Conservation (phyloP, 2,888 invertebrate genomes). For the Cotesia congregata region DNA sequence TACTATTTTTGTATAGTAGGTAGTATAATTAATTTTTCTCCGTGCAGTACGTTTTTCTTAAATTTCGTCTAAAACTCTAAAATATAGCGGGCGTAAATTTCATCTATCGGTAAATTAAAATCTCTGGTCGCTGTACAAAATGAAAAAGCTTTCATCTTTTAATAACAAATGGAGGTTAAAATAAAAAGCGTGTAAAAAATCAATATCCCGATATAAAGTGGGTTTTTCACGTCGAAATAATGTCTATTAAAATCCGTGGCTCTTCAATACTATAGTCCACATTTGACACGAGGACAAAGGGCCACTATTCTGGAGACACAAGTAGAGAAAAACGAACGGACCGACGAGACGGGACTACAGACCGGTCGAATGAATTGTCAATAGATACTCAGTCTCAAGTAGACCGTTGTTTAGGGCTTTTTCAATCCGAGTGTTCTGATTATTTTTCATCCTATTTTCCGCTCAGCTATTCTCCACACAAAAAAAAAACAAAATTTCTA, state of each 20-base stretch:
- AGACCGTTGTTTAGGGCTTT: constrained; percentile 12
- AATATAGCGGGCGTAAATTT: background rate
- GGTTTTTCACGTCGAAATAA: background rate
- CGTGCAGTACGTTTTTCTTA: no score
- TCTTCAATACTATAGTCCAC: background rate
- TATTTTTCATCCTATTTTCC: constrained; percentile 9
- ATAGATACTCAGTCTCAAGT: constrained; percentile 20
- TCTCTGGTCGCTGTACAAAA: background rate
- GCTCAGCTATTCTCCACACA: background rate
- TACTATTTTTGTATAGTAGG: no score
- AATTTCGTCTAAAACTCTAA: no score
- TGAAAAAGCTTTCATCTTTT: background rate
- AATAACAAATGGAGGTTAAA: background rate
- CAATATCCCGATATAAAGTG: background rate
- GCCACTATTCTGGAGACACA: constrained; percentile 1
- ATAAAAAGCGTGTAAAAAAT: background rate
- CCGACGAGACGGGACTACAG: no score
- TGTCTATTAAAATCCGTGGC: background rate
- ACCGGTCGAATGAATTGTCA: constrained; percentile 11
- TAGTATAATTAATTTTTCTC: no score
- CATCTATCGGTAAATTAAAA: background rate
- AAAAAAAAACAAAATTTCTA: background rate
- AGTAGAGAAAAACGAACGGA: background rate
- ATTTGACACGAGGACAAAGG: background rate
- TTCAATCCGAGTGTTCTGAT: constrained; percentile 1